These are phyloP conservation scores for Colletes latitarsis DNA, from an alignment of 1,140 invertebrate genomes.

Conservation along the genomic window DNA sequence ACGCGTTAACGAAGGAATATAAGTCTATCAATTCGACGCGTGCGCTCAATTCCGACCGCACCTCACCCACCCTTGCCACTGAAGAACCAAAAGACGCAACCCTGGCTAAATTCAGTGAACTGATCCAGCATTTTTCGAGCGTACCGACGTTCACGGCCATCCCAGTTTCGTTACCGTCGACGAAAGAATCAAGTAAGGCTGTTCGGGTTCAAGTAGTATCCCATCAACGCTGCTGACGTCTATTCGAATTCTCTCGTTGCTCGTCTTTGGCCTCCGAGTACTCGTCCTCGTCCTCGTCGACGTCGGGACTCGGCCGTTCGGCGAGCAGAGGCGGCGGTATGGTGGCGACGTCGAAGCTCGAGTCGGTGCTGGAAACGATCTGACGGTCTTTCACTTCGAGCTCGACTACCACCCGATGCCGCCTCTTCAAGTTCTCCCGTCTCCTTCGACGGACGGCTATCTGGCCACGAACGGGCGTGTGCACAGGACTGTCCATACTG, in stretches of 20 bases:
- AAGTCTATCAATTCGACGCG: constrained; percentile 37
- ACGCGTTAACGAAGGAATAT: neutral
- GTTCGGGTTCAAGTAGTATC: neutral
- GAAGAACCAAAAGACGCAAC: neutral
- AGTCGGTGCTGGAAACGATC: constrained; percentile 82
- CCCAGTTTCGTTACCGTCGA: neutral
- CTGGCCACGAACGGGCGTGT: constrained; percentile 76
- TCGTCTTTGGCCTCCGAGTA: constrained; percentile 55
- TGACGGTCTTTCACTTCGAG: constrained; percentile 79
- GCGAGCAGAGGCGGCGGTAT: constrained; percentile 85
- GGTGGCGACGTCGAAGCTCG: constrained; percentile 86
- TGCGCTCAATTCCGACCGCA: constrained; percentile 57
- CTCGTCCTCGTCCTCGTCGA: constrained; percentile 80
- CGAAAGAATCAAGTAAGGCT: neutral
- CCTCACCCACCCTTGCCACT: neutral
- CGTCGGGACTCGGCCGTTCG: constrained; percentile 81
- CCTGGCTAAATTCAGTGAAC: too few relatives aligned
- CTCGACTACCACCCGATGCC: constrained; percentile 77
- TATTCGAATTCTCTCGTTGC: constrained; percentile 3
- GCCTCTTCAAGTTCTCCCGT: constrained; percentile 73
- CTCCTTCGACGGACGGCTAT: constrained; percentile 76
- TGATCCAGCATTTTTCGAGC: neutral
- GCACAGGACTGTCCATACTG: constrained; percentile 79
- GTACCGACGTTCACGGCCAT: neutral
- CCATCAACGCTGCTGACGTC: constrained; percentile 55